phyloP scores from a whole-genome alignment of 2,113 vertebrate genomes.

The Gadus chalcogrammus region DNA sequence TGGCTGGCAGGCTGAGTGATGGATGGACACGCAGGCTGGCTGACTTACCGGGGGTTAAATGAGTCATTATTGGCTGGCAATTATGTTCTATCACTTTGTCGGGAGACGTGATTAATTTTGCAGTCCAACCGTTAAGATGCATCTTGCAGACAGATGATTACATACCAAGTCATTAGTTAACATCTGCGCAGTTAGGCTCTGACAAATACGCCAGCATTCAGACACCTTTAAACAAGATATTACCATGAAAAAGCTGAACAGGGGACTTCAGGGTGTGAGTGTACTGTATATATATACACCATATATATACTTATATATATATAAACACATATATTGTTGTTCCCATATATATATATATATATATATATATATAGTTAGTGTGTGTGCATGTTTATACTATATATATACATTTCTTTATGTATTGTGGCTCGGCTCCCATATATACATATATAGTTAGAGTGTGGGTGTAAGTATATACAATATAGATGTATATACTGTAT shows the following conservation, averaged over 20 bases:
- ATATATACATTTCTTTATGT: background rate
- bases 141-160: slow-evolving; percentile 45
- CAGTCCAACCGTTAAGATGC: slow-evolving; percentile 32
- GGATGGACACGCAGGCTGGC: slow-evolving; percentile 6
- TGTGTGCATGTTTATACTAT: background rate
- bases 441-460: too few species aligned
- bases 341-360: too few species aligned
- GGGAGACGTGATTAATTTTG: slow-evolving; percentile 37
- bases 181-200: slow-evolving; percentile 37
- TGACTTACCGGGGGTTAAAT: slow-evolving; percentile 12
- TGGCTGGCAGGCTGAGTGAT: background rate
- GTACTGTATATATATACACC: background rate
- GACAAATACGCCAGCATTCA: slow-evolving; percentile 20
- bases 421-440: too few species aligned
- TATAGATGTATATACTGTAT: background rate
- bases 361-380: too few species aligned
- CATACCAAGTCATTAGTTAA: slow-evolving; percentile 48
- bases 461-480: background rate
- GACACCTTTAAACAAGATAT: too few species aligned
- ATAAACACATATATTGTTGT: too few species aligned
- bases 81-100: slow-evolving; percentile 39
- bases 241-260: too few species aligned
- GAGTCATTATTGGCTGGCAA: slow-evolving; percentile 35
- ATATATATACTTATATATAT: too few species aligned
- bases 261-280: background rate